Conservation (phyloP, 2,113 vertebrate genomes). For the Galbula dea region DNA sequence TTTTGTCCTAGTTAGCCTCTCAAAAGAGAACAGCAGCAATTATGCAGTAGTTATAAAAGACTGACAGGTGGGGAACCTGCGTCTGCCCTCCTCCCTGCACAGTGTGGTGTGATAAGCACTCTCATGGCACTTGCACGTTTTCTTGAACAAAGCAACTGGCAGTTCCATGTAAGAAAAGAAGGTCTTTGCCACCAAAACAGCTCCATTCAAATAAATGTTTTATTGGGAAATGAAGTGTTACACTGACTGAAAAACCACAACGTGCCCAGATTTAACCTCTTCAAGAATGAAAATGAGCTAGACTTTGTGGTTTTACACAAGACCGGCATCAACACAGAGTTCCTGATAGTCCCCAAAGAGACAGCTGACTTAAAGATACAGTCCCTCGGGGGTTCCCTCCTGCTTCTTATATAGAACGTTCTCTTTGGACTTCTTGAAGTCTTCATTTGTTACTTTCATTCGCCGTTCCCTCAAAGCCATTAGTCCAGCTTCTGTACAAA, state of each 20-base stretch:
- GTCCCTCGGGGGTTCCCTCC: slow-evolving; percentile 94
- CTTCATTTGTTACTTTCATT: slow-evolving; percentile 99
- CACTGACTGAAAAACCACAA: not conserved
- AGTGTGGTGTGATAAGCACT: rapidly evolving
- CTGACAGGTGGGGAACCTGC: too few species aligned
- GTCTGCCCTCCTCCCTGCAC: not conserved
- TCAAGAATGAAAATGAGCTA: not conserved
- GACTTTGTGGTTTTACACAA: not conserved
- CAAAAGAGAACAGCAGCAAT: not conserved
- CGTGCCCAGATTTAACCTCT: not conserved
- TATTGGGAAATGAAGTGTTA: slow-evolving; percentile 60
- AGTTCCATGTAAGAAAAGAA: not conserved
- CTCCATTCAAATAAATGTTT: slow-evolving; percentile 40
- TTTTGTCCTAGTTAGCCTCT: not conserved
- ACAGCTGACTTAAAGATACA: slow-evolving; percentile 75
- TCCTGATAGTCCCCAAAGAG: not conserved
- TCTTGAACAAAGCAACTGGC: not conserved
- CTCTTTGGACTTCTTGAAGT: slow-evolving; percentile 99
- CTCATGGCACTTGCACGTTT: rapidly evolving
- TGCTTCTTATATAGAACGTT: slow-evolving; percentile 98
- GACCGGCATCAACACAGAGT: not conserved
- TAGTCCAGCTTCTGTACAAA: slow-evolving; percentile 96
- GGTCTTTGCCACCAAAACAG: not conserved
- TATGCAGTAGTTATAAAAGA: not conserved
- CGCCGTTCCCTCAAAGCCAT: slow-evolving; percentile 94